Conservation (phyloP, 1,140 invertebrate species). For the Drosophila bocki region DNA sequence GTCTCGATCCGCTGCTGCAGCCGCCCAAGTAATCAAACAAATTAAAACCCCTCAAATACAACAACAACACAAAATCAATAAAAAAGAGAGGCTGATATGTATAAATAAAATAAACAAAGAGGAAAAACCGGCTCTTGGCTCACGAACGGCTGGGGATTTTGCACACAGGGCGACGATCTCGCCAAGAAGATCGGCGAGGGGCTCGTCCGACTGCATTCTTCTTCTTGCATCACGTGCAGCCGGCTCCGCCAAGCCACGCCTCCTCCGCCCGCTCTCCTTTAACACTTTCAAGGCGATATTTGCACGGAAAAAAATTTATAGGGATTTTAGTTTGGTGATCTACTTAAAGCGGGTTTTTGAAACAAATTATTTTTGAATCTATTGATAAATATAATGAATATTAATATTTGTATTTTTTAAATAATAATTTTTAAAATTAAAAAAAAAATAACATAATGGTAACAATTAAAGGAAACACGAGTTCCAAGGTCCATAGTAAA, state of each 20-base stretch:
- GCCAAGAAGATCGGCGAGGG: conserved; percentile 37
- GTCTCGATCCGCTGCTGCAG: conserved; percentile 23
- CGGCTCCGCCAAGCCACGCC: conserved; percentile 14
- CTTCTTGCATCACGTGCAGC: conserved; percentile 67
- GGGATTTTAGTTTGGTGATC: background rate
- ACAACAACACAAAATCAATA: background rate
- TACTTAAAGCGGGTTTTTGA: no score
- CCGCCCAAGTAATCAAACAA: conserved; percentile 36
- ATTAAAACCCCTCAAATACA: conserved; percentile 23
- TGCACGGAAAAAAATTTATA: conserved; percentile 5
- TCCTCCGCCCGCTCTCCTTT: background rate
- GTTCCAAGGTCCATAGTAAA: background rate
- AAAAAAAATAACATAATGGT: background rate
- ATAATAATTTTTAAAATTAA: background rate
- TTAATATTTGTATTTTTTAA: background rate
- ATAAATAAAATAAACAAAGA: conserved; percentile 42
- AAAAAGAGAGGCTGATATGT: conserved; percentile 11
- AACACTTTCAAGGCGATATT: conserved; percentile 30
- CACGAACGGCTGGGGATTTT: conserved; percentile 21
- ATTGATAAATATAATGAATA: background rate
- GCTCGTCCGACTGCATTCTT: conserved; percentile 81
- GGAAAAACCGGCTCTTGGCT: conserved; percentile 40
- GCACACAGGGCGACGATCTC: conserved; percentile 50
- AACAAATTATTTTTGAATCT: background rate
- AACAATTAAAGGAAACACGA: no score